Evolutionary conservation across 2,113 vertebrate species (phyloP), one percentile per base, ranked within the genome.

Genomic region (Sinosuthora webbiana): DNA sequence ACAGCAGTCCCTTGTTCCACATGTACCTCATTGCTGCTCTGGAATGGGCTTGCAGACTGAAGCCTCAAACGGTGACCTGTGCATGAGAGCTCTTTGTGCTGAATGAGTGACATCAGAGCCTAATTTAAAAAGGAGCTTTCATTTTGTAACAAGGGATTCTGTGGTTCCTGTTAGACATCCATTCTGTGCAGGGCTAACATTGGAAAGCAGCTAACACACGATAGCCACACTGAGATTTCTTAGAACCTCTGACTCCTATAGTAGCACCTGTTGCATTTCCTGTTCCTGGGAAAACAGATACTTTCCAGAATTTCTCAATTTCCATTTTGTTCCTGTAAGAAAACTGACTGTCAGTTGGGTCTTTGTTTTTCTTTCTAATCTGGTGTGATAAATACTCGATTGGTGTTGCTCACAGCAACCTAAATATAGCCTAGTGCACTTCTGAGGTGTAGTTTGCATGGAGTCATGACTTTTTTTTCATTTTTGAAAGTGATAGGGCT

Each of bases 1-100:
- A 1, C 63, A 13, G 71, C 71, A 21, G 11, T 10, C 14, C 60
- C 49, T 63, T 0, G 0, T n/a, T 28, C 52, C 86, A 42, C 37
- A 11, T 2, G 41, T 7, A 2, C 31, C 25, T 20, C 1, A 2
- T 0, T 63, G 63, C 59, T 55, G 1, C 85, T 62, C 22, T 11
- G 7, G 45, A 68, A 13, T 1, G 15, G 53, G 24, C 42, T 67
- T 10, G 47, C 35, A n/a, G 39, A 5, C 4, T 16, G 67, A 24
- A 19, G 60, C 20, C n/a, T 33, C 12, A 6, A 19, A 13, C 1
- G 13, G 18, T 42, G 14, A 42, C 50, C 60, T 37, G 42, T 31
- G 5, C 24, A 1, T 0, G 33, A 55, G 67, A 45, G 55, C 42
- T 70, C 56, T 12, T 23, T 31, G 3, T 90, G 88, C 90, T 71